Percentiles rank a stretch among this genome's conserved stretches.
These are phyloP conservation scores for Eurystomus gularis DNA, from an alignment of 2,113 vertebrate genomes.

Conservation along the genomic window DNA sequence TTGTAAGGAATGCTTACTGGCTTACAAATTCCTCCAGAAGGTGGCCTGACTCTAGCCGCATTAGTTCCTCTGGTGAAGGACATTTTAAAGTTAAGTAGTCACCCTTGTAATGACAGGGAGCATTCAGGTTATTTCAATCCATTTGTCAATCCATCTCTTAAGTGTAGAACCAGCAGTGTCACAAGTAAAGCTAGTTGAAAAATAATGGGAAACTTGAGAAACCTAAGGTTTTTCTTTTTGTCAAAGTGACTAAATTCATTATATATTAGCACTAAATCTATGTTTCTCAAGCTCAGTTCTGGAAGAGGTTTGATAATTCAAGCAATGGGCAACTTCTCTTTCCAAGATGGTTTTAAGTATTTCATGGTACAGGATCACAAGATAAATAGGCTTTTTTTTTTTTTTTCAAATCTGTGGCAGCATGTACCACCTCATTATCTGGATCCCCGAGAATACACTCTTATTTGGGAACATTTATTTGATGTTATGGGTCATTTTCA, in stretches of 20 bases:
- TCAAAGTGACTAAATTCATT: neutral
- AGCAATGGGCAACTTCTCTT: neutral
- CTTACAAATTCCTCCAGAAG: neutral
- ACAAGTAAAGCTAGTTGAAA: neutral
- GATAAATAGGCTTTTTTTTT: neutral
- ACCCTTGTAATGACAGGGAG: neutral
- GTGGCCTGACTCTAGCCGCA: rapidly evolving
- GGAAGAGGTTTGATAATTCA: neutral
- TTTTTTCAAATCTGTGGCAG: neutral
- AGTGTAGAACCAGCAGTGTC: neutral
- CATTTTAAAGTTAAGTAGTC: neutral
- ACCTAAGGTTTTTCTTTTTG: neutral
- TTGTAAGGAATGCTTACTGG: neutral
- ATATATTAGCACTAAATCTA: neutral
- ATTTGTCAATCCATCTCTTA: neutral
- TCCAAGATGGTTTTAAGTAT: conserved; percentile 5
- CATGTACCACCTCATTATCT: neutral
- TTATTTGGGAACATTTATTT: neutral
- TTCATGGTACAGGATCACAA: neutral
- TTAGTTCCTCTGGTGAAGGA: neutral
- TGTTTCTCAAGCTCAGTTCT: neutral
- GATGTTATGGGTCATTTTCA: neutral
- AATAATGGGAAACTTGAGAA: neutral
- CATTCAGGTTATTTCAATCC: neutral
- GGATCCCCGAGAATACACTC: neutral